Percentiles rank a stretch among this genome's conserved stretches.
Conservation (phyloP, 2,888 invertebrate species). For the Trichopoda pennipes region DNA sequence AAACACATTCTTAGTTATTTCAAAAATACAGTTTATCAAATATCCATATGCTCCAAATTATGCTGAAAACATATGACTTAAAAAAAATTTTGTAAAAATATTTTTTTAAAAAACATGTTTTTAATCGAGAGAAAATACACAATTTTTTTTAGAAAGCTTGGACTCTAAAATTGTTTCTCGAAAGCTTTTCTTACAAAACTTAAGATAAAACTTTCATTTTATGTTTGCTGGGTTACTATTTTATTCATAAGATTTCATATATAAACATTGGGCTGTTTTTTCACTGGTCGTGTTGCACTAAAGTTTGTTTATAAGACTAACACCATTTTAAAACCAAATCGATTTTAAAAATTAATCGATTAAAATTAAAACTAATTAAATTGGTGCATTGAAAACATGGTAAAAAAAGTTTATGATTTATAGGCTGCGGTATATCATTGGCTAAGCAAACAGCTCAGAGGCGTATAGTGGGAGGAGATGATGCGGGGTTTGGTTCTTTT, state of each 20-base stretch:
- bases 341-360: slow-evolving; percentile 13
- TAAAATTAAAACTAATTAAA: slow-evolving; percentile 24
- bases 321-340: background rate
- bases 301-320: slow-evolving; percentile 34
- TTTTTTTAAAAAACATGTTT: too few relatives aligned
- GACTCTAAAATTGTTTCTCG: too few relatives aligned
- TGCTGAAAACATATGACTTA: too few relatives aligned
- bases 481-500: slow-evolving; percentile 96
- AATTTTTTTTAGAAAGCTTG: too few relatives aligned
- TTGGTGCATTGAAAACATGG: slow-evolving; percentile 49
- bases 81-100: too few relatives aligned
- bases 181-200: too few relatives aligned
- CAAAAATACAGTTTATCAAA: too few relatives aligned
- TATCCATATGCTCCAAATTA: too few relatives aligned
- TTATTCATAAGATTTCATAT: background rate
- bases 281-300: slow-evolving; percentile 44
- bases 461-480: slow-evolving; percentile 95
- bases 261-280: slow-evolving; percentile 1
- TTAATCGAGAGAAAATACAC: too few relatives aligned
- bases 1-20: too few relatives aligned
- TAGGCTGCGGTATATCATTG: slow-evolving; percentile 94
- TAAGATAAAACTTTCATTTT: background rate
- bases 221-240: background rate
- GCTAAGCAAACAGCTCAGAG: slow-evolving; percentile 93
- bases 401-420: slow-evolving; percentile 58